phyloP scores from a whole-genome alignment of 1,140 invertebrate species.

The Hylaeus volcanicus region DNA sequence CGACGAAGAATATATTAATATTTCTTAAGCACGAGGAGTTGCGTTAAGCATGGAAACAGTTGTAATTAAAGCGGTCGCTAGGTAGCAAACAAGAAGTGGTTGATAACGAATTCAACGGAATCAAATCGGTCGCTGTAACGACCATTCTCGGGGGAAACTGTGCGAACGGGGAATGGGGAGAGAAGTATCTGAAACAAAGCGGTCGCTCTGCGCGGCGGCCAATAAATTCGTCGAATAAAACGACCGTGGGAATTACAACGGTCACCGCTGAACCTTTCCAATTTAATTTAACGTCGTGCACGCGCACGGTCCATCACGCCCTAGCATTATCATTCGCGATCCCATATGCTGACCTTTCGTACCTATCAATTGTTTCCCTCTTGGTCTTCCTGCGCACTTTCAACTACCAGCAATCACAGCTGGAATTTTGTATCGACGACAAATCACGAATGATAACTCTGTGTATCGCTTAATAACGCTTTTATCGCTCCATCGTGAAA shows the following conservation, averaged over 20 bases:
- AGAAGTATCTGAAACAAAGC: not conserved
- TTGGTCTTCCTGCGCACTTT: too few species aligned
- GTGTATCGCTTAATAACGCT: too few species aligned
- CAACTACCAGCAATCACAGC: too few species aligned
- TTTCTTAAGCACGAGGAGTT: not conserved
- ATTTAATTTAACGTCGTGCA: not conserved
- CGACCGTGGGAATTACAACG: not conserved
- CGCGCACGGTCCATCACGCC: too few species aligned
- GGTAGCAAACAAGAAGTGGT: not conserved
- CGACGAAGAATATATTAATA: constrained; percentile 7
- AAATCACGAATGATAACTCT: too few species aligned
- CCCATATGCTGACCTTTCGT: too few species aligned
- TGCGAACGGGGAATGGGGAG: too few species aligned
- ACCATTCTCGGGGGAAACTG: not conserved
- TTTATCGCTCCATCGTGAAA: too few species aligned
- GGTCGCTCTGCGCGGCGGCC: not conserved
- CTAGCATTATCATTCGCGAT: not conserved
- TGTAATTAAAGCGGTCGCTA: constrained; percentile 14
- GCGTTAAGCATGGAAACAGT: not conserved
- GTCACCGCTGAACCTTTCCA: not conserved
- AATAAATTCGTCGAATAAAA: not conserved
- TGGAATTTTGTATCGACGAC: too few species aligned
- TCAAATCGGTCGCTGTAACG: not conserved
- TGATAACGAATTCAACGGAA: constrained; percentile 12
- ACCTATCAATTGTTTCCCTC: too few species aligned